Evolutionary conservation across 2,797 vertebrate genomes (phyloP), one percentile per base, ranked within the genome.

Genomic region (Gastrophryne carolinensis): DNA sequence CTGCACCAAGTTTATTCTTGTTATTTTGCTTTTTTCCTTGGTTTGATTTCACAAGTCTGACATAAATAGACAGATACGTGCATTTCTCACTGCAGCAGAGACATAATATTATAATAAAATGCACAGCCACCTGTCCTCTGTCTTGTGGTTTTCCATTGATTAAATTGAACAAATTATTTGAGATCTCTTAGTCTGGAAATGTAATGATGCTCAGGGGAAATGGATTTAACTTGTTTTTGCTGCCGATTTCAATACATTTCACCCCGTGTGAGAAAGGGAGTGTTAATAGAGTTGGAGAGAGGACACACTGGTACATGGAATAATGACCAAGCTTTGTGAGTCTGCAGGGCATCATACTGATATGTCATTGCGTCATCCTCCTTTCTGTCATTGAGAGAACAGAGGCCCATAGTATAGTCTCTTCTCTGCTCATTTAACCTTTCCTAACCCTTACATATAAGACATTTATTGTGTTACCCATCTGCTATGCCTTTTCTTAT

Each of bases 41-140:
- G 63, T 68, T 50, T 61, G 54, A 61, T 68, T 75, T 68, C 64
- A 75, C 64, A 62, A 58, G 61, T 34, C 53, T 72, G 58, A 29
- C 15, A 60, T 72, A 78, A 71, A 66, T 72, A 75, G 54, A 60
- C 73, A 74, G 64, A 68, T 64, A 57, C 61, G 60, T 70, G 58
- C 52, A 71, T 23, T 44, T 58, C 65, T 62, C 57, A 70, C 49
- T 34, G 39, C 65, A 44, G 65, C 35, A 56, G 54, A 15, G 37
- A 50, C 52, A 56, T 69, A 73, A 62, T 62, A 54, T 66, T 74
- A 34, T 61, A 70, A 68, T 44, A 77, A 68, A 41, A 71, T 53
- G 32, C 27, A 53, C 56, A 54, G 44, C 57, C 47, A 54, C 49
- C 73, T 70, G 73, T 69, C 57, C 56, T 44, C 44, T 54, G 26